Percentiles rank a stretch among this genome's conserved stretches.
Evolutionary conservation across 2,888 invertebrate species (phyloP).

Genomic region (Hartigia nigra): DNA sequence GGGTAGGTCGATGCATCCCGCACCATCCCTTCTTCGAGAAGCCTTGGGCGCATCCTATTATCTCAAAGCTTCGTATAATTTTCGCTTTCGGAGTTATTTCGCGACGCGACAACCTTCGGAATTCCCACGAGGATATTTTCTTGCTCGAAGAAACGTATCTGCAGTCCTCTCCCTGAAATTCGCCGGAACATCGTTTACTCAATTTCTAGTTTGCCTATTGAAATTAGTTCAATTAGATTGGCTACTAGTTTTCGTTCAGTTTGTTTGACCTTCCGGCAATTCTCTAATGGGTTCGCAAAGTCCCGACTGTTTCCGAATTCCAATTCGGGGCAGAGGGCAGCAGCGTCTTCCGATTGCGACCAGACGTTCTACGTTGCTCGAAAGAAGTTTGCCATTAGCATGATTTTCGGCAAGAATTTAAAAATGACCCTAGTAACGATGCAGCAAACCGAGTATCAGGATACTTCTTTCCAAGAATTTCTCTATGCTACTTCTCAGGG

Average conservation of each 20-base stretch:
- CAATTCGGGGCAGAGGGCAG: constrained; percentile 16
- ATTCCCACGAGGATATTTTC: not conserved
- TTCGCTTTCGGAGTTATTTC: constrained; percentile 36
- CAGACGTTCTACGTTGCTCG: not conserved
- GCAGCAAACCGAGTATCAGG: not conserved
- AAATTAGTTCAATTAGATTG: constrained; percentile 53
- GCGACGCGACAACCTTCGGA: constrained; percentile 20
- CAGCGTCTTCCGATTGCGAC: not conserved
- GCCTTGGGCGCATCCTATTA: constrained; percentile 28
- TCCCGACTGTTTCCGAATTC: not conserved
- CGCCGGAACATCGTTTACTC: constrained; percentile 14
- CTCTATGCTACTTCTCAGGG: no score
- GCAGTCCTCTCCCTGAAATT: constrained; percentile 39
- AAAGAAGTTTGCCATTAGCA: constrained; percentile 4
- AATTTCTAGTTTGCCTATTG: constrained; percentile 29
- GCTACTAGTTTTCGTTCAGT: constrained; percentile 36
- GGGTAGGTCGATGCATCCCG: not conserved
- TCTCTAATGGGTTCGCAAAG: not conserved
- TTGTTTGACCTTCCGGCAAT: constrained; percentile 11
- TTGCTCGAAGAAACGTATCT: not conserved
- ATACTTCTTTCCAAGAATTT: no score
- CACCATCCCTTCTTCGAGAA: constrained; percentile 5
- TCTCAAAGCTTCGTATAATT: constrained; percentile 33
- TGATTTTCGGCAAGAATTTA: not conserved
- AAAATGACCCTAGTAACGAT: not conserved